Evolutionary conservation across 1,140 invertebrate genomes (phyloP).

Genomic region (Ladona fulva): DNA sequence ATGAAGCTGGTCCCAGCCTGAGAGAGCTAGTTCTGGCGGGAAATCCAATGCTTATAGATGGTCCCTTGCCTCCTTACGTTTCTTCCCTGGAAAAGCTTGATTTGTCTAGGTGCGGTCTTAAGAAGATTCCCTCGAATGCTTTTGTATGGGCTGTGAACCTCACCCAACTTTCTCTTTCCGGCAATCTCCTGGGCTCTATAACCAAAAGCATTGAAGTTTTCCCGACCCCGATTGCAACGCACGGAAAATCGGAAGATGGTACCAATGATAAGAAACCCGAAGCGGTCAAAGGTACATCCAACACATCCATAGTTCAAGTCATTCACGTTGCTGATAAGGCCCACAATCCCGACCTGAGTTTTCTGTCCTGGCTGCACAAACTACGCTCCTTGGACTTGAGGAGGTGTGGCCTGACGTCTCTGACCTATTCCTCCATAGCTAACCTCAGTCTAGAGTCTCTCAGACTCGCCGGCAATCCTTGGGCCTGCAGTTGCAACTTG

Average conservation of each 20-base stretch:
- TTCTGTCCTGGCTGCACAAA: slow-evolving; percentile 41
- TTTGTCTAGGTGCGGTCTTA: slow-evolving; percentile 54
- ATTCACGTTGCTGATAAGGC: slow-evolving; percentile 46
- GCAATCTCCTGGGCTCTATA: slow-evolving; percentile 34
- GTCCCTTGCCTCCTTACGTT: slow-evolving; percentile 30
- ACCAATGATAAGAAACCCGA: neutral
- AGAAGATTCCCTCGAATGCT: slow-evolving; percentile 47
- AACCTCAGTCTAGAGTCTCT: slow-evolving; percentile 45
- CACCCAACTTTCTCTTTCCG: slow-evolving; percentile 50
- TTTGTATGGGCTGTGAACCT: slow-evolving; percentile 52
- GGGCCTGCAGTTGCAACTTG: slow-evolving; percentile 57
- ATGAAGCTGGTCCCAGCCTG: slow-evolving; percentile 26
- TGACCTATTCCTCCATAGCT: slow-evolving; percentile 25
- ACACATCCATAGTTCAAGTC: slow-evolving; percentile 34
- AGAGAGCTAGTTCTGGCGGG: slow-evolving; percentile 56
- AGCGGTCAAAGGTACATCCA: neutral
- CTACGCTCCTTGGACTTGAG: neutral
- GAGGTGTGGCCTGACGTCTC: neutral
- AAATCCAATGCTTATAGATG: slow-evolving; percentile 53
- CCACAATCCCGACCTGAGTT: slow-evolving; percentile 50
- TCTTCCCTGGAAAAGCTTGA: slow-evolving; percentile 53
- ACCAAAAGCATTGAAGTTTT: slow-evolving; percentile 36
- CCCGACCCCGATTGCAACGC: neutral
- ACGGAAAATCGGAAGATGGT: neutral
- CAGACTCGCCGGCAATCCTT: slow-evolving; percentile 58